Evolutionary conservation across 2,888 invertebrate genomes (phyloP).

Genomic region (Acheta domesticus): DNA sequence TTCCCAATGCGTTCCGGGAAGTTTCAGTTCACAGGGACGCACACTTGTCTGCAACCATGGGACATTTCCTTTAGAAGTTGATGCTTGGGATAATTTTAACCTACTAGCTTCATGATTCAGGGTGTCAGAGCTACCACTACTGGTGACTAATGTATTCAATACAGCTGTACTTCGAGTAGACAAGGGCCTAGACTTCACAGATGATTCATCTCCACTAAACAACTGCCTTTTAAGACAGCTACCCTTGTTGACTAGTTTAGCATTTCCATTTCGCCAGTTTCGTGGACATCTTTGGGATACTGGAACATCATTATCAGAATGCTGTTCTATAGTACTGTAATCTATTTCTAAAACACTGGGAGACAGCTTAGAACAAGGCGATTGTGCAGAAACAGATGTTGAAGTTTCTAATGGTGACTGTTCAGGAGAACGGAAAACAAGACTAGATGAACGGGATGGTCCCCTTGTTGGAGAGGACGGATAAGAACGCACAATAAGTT

Average conservation of each 20-base stretch:
- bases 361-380: slow-evolving; percentile 38
- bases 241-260: background rate
- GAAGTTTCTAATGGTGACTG: background rate
- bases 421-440: background rate
- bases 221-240: background rate
- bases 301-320: background rate
- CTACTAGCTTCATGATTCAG: slow-evolving; percentile 39
- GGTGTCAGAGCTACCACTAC: slow-evolving; percentile 42
- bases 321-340: slow-evolving; percentile 38
- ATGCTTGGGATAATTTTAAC: slow-evolving; percentile 24
- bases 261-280: background rate
- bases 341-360: slow-evolving; percentile 46
- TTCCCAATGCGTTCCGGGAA: slow-evolving; percentile 31
- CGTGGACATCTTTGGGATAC: background rate
- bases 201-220: too few relatives aligned
- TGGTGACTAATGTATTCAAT: slow-evolving; percentile 21
- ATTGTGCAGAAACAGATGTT: background rate
- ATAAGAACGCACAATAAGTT: background rate
- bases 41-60: background rate
- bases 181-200: background rate
- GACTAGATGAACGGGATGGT: background rate
- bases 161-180: background rate
- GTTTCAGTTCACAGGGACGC: slow-evolving; percentile 35
- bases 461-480: slow-evolving; percentile 22
- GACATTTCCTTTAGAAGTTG: background rate